A percentile compares a stretch with the other conserved stretches of the same genome.
phyloP scores from a whole-genome alignment of 2,888 invertebrate species.

The Callyntrura guangdongensis region DNA sequence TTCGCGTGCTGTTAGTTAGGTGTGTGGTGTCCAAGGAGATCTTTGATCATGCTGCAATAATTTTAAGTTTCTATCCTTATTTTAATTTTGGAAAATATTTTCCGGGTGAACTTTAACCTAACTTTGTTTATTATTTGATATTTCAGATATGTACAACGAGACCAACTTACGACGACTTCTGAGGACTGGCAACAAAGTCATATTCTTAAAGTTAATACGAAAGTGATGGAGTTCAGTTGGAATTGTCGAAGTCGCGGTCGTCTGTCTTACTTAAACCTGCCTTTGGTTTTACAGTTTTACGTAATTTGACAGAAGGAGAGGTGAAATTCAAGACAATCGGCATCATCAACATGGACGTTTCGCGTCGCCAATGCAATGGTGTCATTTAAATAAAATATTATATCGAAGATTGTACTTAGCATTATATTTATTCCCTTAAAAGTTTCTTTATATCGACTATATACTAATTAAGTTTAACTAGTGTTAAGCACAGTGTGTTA shows the following conservation, averaged over 20 bases:
- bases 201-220: constrained; percentile 50
- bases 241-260: constrained; percentile 18
- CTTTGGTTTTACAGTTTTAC: not conserved
- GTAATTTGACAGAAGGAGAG: constrained; percentile 21
- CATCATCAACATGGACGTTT: constrained; percentile 32
- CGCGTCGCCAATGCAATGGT: constrained; percentile 70
- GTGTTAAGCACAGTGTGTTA: constrained; percentile 7
- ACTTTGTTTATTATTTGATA: constrained; percentile 27
- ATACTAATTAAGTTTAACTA: not conserved
- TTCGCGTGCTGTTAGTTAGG: too few relatives aligned
- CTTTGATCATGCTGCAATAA: too few relatives aligned
- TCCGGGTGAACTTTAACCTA: too few relatives aligned
- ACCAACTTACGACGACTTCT: constrained; percentile 29
- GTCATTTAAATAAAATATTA: constrained; percentile 51
- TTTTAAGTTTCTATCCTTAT: too few relatives aligned
- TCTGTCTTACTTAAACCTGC: constrained; percentile 1
- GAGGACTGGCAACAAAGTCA: constrained; percentile 40
- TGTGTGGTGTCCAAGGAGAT: too few relatives aligned
- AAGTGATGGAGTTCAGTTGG: constrained; percentile 16
- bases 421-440: constrained; percentile 49
- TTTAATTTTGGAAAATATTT: too few relatives aligned
- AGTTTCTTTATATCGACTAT: constrained; percentile 16
- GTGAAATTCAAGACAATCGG: constrained; percentile 36
- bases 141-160: constrained; percentile 54
- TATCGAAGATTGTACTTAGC: constrained; percentile 34